Percentiles rank a stretch among this genome's conserved stretches.
Conservation (phyloP, 1,140 invertebrate genomes). For the Pseudobourletiella spinata region DNA sequence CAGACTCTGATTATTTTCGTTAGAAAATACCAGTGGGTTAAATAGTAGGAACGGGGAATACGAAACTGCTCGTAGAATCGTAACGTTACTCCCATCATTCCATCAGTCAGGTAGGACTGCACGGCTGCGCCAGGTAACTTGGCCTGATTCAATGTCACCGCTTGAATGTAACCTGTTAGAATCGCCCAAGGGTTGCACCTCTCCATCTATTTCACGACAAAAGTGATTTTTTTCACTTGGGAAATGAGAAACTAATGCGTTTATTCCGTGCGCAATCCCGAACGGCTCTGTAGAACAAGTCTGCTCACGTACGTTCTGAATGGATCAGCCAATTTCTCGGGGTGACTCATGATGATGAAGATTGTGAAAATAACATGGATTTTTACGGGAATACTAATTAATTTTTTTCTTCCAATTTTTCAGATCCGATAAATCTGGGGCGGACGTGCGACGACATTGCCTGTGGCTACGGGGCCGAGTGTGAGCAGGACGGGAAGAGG, state of each 20-base stretch:
- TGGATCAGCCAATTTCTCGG: too few species aligned
- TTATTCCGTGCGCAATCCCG: background rate
- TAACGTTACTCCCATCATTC: too few species aligned
- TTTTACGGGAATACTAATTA: background rate
- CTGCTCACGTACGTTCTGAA: background rate
- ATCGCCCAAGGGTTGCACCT: too few species aligned
- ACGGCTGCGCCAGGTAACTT: too few species aligned
- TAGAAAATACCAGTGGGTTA: too few species aligned
- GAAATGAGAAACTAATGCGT: background rate
- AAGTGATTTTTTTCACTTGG: background rate
- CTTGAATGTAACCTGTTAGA: too few species aligned
- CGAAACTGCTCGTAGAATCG: too few species aligned
- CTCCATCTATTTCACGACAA: too few species aligned
- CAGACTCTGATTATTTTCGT: too few species aligned
- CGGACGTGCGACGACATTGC: slow-evolving; percentile 56
- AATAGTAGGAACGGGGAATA: too few species aligned
- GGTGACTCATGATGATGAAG: background rate
- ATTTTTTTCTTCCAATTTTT: background rate
- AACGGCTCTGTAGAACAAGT: background rate
- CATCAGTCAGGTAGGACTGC: too few species aligned
- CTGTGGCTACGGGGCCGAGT: slow-evolving; percentile 73
- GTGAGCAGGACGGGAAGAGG: slow-evolving; percentile 57
- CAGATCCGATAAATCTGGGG: slow-evolving; percentile 30
- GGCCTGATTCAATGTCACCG: too few species aligned
- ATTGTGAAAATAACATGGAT: background rate